A percentile compares a stretch with the other conserved stretches of the same genome.
Evolutionary conservation across 2,888 invertebrate species (phyloP).

Genomic region (Tinea trinotella): DNA sequence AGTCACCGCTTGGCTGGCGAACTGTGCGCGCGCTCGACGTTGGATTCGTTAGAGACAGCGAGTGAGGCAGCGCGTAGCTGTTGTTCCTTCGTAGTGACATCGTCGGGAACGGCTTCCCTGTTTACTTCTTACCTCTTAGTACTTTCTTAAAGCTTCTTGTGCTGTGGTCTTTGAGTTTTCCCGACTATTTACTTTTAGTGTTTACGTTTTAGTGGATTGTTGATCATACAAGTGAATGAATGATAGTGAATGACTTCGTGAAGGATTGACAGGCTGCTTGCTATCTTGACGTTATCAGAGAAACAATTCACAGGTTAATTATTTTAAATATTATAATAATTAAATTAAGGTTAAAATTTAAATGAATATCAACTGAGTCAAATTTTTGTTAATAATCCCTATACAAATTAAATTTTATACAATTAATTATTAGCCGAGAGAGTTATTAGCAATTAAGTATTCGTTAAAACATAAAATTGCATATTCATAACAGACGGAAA

Average conservation of each 20-base stretch:
- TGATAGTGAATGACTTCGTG: slow-evolving; percentile 51
- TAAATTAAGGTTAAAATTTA: no score
- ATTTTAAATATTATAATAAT: no score
- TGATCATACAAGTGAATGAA: slow-evolving; percentile 49
- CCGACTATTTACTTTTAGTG: slow-evolving; percentile 2
- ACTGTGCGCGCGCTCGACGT: slow-evolving; percentile 52
- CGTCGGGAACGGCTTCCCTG: slow-evolving; percentile 2
- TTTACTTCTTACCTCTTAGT: slow-evolving; percentile 45
- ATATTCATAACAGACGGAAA: neutral
- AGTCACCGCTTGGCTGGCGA: slow-evolving; percentile 68
- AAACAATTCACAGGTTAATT: no score
- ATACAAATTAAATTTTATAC: no score
- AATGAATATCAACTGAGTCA: no score
- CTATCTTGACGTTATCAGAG: slow-evolving; percentile 7
- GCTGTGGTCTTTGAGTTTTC: slow-evolving; percentile 45
- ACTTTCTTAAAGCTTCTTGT: slow-evolving; percentile 41
- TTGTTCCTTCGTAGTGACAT: slow-evolving; percentile 33
- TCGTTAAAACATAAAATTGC: no score
- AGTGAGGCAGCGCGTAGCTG: slow-evolving; percentile 25
- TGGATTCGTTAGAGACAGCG: slow-evolving; percentile 30
- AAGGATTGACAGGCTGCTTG: slow-evolving; percentile 39
- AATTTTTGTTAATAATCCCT: no score
- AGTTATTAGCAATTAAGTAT: no score
- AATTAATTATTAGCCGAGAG: no score
- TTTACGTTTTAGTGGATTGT: slow-evolving; percentile 47